Base-by-base conservation (phyloP, 1,140 invertebrate species). In the Adelges cooleyi region DNA sequence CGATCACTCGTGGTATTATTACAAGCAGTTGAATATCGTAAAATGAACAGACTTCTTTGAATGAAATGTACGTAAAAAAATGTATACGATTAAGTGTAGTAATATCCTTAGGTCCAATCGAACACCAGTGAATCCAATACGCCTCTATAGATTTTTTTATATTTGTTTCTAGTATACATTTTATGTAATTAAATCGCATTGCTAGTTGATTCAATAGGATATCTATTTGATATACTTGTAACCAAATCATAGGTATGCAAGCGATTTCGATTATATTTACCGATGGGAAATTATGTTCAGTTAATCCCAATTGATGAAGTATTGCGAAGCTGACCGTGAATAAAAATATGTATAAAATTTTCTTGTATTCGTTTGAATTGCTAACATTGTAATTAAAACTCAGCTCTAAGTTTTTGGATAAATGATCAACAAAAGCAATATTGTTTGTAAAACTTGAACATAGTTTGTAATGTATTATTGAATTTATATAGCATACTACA, bases 211-310 rank as follows among this genome's bases (percentile, higher is more conserved):
- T 59, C 23, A 67, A 40, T 27, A 59, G 49, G 22, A 38, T 17
- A 62, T 67, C 48, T 18, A 67, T 36, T 59, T 67, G 66, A 51
- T 59, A 53, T 44, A 65, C 33, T 11, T 51, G 40, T 25, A 67
- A 8, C 59, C 49, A 65, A 22, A 50, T 65, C 42, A 66, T 23
- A 15, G 67, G 65, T 66, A 68, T 29, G n/a, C 56, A 62, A 62
- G 29, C 6, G 9, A 62, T 48, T 33, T 62, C 56, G 22, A 42
- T 46, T 29, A 62, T 29, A 62, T 62, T 42, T 3, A 62, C 25
- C 44, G 40, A 62, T 62, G 56, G 56, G 4, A 62, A 62, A 22
- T 62, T 17, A 1, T 62, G 42, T 33, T 62, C 56, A 20, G 17
- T 33, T 8, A 62, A 62, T 29, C 40, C 56, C 18, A 62, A 9